These are phyloP conservation scores for Ostrea edulis DNA, from an alignment of 1,140 invertebrate genomes.

Conservation along the genomic window DNA sequence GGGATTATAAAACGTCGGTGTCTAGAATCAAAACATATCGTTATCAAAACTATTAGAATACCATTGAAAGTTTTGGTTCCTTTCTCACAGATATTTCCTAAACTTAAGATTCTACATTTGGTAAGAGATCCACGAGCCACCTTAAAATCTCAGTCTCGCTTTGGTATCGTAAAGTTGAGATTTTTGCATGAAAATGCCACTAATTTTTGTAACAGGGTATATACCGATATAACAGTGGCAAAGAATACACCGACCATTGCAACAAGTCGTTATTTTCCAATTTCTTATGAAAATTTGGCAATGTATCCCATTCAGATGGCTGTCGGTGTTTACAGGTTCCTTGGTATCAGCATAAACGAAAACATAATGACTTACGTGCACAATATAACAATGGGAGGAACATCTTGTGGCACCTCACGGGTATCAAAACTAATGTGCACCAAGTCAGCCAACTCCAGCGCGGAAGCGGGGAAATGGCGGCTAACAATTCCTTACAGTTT, in stretches of 20 bases:
- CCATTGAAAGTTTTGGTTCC: conserved; percentile 41
- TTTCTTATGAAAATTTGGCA: conserved; percentile 58
- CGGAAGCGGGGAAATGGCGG: conserved; percentile 43
- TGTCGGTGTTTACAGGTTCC: conserved; percentile 53
- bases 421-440: conserved; percentile 39
- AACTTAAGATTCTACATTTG: conserved; percentile 53
- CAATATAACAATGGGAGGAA: conserved; percentile 51
- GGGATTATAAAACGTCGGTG: conserved; percentile 42
- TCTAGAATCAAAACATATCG: conserved; percentile 37
- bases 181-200: conserved; percentile 20
- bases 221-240: conserved; percentile 47
- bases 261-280: conserved; percentile 38
- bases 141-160: conserved; percentile 42
- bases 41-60: conserved; percentile 57
- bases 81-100: conserved; percentile 45
- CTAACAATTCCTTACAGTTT: background rate
- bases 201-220: conserved; percentile 57
- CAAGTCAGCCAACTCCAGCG: conserved; percentile 47
- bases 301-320: conserved; percentile 51
- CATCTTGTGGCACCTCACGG: background rate
- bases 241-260: conserved; percentile 30
- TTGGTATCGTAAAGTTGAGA: conserved; percentile 26
- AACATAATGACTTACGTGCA: conserved; percentile 40
- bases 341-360: conserved; percentile 36
- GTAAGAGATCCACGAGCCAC: conserved; percentile 52